These are phyloP conservation scores for Epiblema foenella DNA, from an alignment of 2,888 invertebrate species.

Conservation along the genomic window DNA sequence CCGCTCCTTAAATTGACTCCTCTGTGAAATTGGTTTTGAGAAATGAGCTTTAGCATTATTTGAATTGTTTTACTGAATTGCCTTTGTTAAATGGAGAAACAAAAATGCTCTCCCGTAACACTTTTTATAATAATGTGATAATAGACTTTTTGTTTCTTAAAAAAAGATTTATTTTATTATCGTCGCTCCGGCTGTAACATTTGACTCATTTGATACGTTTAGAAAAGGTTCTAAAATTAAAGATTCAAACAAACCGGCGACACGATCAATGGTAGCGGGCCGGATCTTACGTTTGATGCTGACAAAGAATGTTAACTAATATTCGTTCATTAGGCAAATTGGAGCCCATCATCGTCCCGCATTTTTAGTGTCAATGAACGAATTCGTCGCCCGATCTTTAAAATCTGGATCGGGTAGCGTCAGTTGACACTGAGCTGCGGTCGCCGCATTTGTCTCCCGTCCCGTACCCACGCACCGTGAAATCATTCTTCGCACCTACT, in stretches of 20 bases:
- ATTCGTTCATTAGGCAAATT: slow-evolving; percentile 40
- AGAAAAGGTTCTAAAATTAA: slow-evolving; percentile 35
- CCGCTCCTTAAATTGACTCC: slow-evolving; percentile 68
- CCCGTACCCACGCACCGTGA: slow-evolving; percentile 65
- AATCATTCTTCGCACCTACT: slow-evolving; percentile 72
- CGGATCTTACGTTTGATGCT: slow-evolving; percentile 39
- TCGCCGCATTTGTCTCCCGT: slow-evolving; percentile 47
- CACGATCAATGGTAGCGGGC: slow-evolving; percentile 33
- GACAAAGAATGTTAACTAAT: slow-evolving; percentile 31
- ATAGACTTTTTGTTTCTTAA: slow-evolving; percentile 11
- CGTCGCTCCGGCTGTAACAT: slow-evolving; percentile 23
- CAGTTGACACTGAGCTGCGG: slow-evolving; percentile 43
- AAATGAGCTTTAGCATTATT: slow-evolving; percentile 61
- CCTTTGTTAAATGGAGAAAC: slow-evolving; percentile 52
- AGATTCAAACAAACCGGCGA: slow-evolving; percentile 45
- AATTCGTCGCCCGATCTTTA: slow-evolving; percentile 30
- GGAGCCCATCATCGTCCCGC: slow-evolving; percentile 26
- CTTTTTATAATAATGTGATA: slow-evolving; percentile 22
- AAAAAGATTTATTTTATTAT: slow-evolving; percentile 1
- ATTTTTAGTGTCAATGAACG: slow-evolving; percentile 21
- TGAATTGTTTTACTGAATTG: slow-evolving; percentile 61
- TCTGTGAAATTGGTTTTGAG: slow-evolving; percentile 61
- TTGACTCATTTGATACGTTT: slow-evolving; percentile 27
- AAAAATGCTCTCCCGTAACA: slow-evolving; percentile 49
- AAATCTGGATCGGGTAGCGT: slow-evolving; percentile 4